Conservation (phyloP, 2,888 invertebrate genomes). For the Augochlorella aurata region DNA sequence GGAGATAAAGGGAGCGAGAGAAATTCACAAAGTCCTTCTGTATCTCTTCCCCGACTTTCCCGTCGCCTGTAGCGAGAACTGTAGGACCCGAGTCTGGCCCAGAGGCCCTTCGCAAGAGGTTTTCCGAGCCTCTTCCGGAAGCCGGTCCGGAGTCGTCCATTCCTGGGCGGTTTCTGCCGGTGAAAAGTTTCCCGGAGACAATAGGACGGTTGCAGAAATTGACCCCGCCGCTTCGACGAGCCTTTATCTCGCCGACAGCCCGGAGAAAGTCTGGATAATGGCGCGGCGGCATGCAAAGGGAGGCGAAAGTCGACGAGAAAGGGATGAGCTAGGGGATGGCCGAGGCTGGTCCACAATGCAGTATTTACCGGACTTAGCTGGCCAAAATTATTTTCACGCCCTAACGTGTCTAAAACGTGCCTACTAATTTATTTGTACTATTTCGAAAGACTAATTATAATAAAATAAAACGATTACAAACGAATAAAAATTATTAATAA, state of each 20-base stretch:
- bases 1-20: neutral
- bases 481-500: too few species aligned
- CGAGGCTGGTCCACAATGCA: constrained; percentile 25
- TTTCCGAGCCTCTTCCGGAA: neutral
- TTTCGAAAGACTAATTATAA: too few species aligned
- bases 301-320: constrained; percentile 39
- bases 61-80: neutral
- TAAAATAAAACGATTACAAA: too few species aligned
- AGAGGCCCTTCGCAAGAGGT: neutral
- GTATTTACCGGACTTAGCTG: too few species aligned
- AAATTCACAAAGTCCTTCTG: neutral
- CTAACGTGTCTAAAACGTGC: too few species aligned
- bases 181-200: constrained; percentile 41
- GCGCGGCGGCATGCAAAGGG: constrained; percentile 36
- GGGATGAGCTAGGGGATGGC: neutral
- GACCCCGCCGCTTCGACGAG: constrained; percentile 40
- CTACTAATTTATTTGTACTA: too few species aligned
- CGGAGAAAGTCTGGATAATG: constrained; percentile 47
- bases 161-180: neutral
- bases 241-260: constrained; percentile 41
- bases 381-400: too few species aligned
- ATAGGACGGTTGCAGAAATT: constrained; percentile 48
- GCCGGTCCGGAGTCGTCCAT: too few species aligned
- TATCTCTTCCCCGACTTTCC: neutral
- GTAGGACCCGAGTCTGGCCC: neutral